A percentile compares a stretch with the other conserved stretches of the same genome.
phyloP scores from a whole-genome alignment of 2,888 invertebrate species.

The Adineta ricciae region DNA sequence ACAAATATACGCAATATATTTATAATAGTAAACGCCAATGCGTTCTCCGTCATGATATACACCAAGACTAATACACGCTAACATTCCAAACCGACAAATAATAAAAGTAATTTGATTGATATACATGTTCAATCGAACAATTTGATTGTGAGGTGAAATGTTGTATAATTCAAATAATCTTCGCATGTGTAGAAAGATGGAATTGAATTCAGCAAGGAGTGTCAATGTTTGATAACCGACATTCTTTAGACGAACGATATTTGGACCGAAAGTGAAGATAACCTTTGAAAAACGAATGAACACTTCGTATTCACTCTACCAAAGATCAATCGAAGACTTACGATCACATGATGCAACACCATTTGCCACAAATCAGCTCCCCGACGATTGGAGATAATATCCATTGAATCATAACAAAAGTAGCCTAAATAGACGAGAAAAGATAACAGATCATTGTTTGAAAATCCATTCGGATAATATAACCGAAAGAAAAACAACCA shows the following conservation, averaged over 20 bases:
- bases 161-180: conserved; percentile 46
- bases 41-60: background rate
- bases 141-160: conserved; percentile 36
- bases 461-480: no score
- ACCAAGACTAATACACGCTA: background rate
- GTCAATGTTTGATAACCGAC: conserved; percentile 46
- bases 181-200: conserved; percentile 46
- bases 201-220: conserved; percentile 46
- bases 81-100: background rate
- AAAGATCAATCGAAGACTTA: background rate
- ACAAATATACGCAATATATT: background rate
- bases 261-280: background rate
- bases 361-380: background rate
- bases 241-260: background rate
- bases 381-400: background rate
- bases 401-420: background rate
- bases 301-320: background rate
- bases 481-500: background rate
- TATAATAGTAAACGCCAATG: background rate
- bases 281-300: background rate
- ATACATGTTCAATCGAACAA: background rate
- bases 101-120: background rate
- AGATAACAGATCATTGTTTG: no score
- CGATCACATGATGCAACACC: background rate
- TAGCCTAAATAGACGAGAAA: background rate